Evolutionary conservation across 2,888 invertebrate genomes (phyloP), one percentile per base, ranked within the genome.

Genomic region (Pammene fasciana): DNA sequence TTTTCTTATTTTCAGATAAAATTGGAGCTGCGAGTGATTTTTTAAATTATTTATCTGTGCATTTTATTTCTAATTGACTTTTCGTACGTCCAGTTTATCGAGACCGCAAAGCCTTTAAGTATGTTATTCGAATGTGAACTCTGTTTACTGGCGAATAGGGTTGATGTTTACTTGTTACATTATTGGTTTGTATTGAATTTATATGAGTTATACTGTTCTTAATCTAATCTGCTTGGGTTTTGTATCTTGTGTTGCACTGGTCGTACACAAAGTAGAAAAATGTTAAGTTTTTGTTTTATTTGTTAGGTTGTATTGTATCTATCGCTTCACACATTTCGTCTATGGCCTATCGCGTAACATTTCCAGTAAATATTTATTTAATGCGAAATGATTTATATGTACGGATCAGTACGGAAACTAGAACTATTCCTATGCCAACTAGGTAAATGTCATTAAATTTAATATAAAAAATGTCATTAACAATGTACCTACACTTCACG

Each of bases 231-330:
- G 34, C 54, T 54, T 54, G 54, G 9, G 34, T 34, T 56, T 56
- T 56, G 56, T 8, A 41, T 18, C 13, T 18, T 26, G 10, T 14
- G 36, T 34, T 11, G 26, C 38, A 14, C 50, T 55, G 46, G 82
- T 81, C 83, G 83, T 80, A 75, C 81, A 77, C 85, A 88, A 88
- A 88, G 87, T 88, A 88, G 86, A 82, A 65, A 75, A 62, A 76
- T 75, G 74, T 81, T 75, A 75, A 73, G 73, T 75, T 75, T 76
- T 72, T 73, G 70, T 74, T 75, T 72, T 71, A 50, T 10, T 71
- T 67, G 70, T 72, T 72, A 68, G 67, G 59, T 61, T 67, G 59
- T 68, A 56, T 65, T 38, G 59, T 68, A 56, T 65, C 38, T 36
- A 6, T 52, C 34, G 62, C 62, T 64, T 56, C 56, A 61, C 67